These are phyloP conservation scores for Endotricha flammealis DNA, from an alignment of 2,888 invertebrate species.

Conservation along the genomic window DNA sequence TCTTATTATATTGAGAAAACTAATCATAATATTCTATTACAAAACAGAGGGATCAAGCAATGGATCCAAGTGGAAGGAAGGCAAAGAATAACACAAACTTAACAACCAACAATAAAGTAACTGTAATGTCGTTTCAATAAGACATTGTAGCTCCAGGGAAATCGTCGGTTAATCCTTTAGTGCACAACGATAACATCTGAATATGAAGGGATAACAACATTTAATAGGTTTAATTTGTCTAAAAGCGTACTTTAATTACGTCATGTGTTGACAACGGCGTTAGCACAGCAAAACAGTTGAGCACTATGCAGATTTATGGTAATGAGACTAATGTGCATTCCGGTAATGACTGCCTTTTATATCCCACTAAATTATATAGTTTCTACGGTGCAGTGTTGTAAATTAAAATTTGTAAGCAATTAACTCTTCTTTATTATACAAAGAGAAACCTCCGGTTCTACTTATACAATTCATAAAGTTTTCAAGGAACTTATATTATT, in stretches of 20 bases:
- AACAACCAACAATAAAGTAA: neutral
- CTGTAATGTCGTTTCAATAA: neutral
- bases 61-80: no score
- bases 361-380: neutral
- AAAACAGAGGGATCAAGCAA: no score
- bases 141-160: neutral
- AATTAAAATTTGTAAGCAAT: no score
- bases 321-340: conserved; percentile 36
- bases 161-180: neutral
- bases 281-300: conserved; percentile 21
- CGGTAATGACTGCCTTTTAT: conserved; percentile 30
- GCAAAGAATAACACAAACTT: no score
- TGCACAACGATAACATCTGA: neutral
- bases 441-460: no score
- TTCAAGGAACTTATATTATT: no score
- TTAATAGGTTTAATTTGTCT: conserved; percentile 2
- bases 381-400: no score
- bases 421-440: no score
- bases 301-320: conserved; percentile 48
- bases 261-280: conserved; percentile 9
- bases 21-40: no score
- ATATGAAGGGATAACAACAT: neutral
- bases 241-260: conserved; percentile 1
- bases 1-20: no score
- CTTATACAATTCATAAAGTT: no score